A percentile compares a stretch with the other conserved stretches of the same genome.
phyloP scores from a whole-genome alignment of 2,888 invertebrate species.

The Bruchidius siliquastri region DNA sequence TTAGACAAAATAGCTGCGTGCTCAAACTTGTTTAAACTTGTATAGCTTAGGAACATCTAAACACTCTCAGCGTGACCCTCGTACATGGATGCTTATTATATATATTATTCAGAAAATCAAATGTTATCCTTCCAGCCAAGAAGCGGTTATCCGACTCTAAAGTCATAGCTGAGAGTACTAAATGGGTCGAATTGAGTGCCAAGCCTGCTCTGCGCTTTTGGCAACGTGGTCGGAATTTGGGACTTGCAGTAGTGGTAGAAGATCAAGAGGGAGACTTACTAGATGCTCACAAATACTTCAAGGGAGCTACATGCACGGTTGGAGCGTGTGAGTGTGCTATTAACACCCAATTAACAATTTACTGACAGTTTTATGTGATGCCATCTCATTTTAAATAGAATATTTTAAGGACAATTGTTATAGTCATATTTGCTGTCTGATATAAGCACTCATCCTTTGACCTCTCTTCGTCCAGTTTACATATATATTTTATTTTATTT shows the following conservation, averaged over 20 bases:
- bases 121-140: constrained; percentile 39
- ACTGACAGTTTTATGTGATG: background rate
- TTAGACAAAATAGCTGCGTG: no score
- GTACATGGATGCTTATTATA: background rate
- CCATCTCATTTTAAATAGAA: background rate
- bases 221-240: constrained; percentile 42
- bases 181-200: constrained; percentile 51
- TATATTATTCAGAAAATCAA: no score
- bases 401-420: background rate
- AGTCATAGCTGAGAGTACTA: constrained; percentile 43
- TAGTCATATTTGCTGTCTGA: no score
- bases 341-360: constrained; percentile 7
- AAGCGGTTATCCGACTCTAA: constrained; percentile 50
- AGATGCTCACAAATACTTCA: constrained; percentile 51
- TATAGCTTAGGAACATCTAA: no score
- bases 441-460: no score
- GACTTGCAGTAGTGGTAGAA: constrained; percentile 56
- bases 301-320: constrained; percentile 49
- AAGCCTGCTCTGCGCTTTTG: constrained; percentile 47
- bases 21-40: no score
- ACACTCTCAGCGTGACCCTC: no score
- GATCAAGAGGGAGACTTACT: constrained; percentile 55
- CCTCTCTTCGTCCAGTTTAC: no score
- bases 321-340: constrained; percentile 46
- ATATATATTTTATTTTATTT: no score